Percentiles rank a stretch among this genome's conserved stretches.
Conservation (phyloP, 2,113 vertebrate genomes). For the Okapia johnstoni region DNA sequence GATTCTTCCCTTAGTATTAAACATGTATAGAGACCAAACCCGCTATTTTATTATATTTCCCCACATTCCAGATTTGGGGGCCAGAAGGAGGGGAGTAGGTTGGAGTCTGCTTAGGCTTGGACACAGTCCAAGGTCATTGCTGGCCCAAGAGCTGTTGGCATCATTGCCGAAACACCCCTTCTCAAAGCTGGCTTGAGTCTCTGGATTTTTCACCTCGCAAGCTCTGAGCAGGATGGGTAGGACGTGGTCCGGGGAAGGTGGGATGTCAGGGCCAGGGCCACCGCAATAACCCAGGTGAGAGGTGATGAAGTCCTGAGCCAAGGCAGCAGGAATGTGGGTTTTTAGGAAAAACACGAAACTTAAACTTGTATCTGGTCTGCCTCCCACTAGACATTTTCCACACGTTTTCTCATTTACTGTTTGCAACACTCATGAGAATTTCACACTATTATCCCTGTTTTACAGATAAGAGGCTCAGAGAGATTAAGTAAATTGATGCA, state of each 20-base stretch:
- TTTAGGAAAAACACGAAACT: neutral
- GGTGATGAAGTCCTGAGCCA: neutral
- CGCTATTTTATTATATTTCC: neutral
- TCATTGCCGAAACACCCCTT: neutral
- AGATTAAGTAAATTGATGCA: neutral
- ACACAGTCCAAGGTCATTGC: neutral
- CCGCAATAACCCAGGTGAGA: neutral
- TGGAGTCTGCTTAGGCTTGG: neutral
- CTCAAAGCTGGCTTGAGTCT: neutral
- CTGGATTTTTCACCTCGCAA: neutral
- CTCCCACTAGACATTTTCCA: neutral
- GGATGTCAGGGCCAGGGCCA: neutral
- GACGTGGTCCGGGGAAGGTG: neutral
- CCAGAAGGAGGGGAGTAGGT: neutral
- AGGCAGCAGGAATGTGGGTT: neutral
- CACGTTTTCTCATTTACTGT: neutral
- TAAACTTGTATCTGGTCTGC: neutral
- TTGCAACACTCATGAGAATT: neutral
- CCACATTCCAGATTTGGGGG: neutral
- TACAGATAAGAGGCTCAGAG: neutral
- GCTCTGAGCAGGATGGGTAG: neutral
- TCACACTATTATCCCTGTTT: neutral
- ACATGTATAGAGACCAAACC: neutral
- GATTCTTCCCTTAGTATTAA: neutral
- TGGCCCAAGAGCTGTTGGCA: slow-evolving; percentile 21